Base-by-base conservation (phyloP, 2,888 invertebrate genomes). In the Drosophila formosana region DNA sequence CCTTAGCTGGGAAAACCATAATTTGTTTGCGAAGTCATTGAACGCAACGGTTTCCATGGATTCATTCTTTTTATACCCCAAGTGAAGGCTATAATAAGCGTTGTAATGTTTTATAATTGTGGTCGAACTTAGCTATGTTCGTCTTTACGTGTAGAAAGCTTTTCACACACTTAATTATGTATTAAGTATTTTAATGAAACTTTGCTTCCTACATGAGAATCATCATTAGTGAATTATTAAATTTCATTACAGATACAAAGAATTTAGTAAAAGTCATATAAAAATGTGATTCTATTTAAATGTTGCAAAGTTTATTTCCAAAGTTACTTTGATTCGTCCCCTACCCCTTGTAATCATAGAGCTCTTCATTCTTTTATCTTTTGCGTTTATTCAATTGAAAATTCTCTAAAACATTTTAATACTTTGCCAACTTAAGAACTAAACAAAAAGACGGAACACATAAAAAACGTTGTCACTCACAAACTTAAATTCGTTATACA, bases 381-480 rank as follows among this genome's bases (percentile, higher is more conserved):
- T 46, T 55, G 50, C 49, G 26, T 79, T 79, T 79, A 79, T 77
- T 80, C 11, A 69, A 58, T 30, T 66, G 67, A 70, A 77, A 80
- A 80, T 80, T 77, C 47, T 72, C 77, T 77, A 78, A 78, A 80
- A 78, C 68, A 75, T 75, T 75, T 73, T 71, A 76, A 72, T 79
- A 81, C 69, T 82, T 78, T 75, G 70, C 66, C 69, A 73, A 69
- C 68, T 67, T 75, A 81, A 67, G 51, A 77, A 80, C 75, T 80
- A 80, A 69, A 64, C 71, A 78, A 75, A 69, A 67, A 78, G 62
- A 56, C 30, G 66, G 66, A 72, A 73, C 66, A 78, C 63, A 78
- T 64, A 46, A 55, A 64, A 69, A 72, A 58, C 37, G 37, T 58
- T 53, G 34, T 67, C 49, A 53, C 58, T 64, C 43, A 45, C 34